These are phyloP conservation scores for Drosophila melanica DNA, from an alignment of 1,140 invertebrate genomes.

Conservation along the genomic window DNA sequence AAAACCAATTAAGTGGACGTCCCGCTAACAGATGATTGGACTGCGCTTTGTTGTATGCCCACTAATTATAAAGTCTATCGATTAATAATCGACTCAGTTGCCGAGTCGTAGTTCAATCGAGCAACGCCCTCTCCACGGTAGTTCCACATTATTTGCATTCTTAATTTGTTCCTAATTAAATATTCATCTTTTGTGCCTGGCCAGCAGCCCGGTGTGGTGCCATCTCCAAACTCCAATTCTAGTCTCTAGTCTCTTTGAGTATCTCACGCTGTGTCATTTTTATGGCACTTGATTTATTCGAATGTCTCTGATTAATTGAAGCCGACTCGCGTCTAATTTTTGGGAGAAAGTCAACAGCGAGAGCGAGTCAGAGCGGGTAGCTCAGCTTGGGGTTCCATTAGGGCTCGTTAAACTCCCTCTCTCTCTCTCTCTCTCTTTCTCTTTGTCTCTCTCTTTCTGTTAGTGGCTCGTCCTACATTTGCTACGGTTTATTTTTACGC, in stretches of 20 bases:
- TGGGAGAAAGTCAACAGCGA: slow-evolving; percentile 60
- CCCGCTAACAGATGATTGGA: slow-evolving; percentile 35
- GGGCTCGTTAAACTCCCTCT: slow-evolving; percentile 64
- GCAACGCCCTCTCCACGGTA: slow-evolving; percentile 51
- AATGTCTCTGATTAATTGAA: slow-evolving; percentile 79
- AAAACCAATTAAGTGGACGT: slow-evolving; percentile 62
- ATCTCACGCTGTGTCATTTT: slow-evolving; percentile 80
- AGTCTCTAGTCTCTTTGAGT: slow-evolving; percentile 24
- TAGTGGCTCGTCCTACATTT: slow-evolving; percentile 58
- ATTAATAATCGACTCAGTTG: slow-evolving; percentile 74
- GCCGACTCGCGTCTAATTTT: slow-evolving; percentile 61
- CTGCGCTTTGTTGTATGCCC: slow-evolving; percentile 58
- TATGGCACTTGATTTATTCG: slow-evolving; percentile 79
- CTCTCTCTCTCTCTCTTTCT: slow-evolving; percentile 17
- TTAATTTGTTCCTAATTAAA: slow-evolving; percentile 82
- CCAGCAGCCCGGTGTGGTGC: slow-evolving; percentile 2
- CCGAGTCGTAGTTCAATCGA: slow-evolving; percentile 12
- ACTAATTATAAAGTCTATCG: slow-evolving; percentile 75
- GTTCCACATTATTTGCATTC: slow-evolving; percentile 81
- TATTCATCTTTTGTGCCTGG: slow-evolving; percentile 73
- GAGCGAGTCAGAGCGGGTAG: slow-evolving; percentile 10
- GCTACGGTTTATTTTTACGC: slow-evolving; percentile 80
- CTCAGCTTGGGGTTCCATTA: slow-evolving; percentile 51
- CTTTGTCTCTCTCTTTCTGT: slow-evolving; percentile 8
- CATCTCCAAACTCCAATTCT: background rate